phyloP scores from a whole-genome alignment of 2,113 vertebrate genomes.

The Eleginops maclovinus region DNA sequence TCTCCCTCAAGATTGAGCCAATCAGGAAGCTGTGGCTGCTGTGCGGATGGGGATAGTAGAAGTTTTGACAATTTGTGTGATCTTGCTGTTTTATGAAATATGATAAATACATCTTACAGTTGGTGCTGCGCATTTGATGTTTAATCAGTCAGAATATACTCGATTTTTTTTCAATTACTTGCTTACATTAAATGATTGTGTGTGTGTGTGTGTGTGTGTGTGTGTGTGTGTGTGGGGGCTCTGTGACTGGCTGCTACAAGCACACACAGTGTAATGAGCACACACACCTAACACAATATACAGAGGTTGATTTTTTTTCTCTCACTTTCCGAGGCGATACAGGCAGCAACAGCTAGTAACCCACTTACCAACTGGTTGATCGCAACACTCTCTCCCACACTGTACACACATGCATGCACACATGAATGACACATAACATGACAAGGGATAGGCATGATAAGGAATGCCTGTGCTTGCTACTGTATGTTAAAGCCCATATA shows the following conservation, averaged over 20 bases:
- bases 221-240: conserved; percentile 14
- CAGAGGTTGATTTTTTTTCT: conserved; percentile 29
- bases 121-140: background rate
- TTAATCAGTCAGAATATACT: background rate
- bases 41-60: conserved; percentile 17
- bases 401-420: conserved; percentile 2
- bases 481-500: conserved; percentile 29
- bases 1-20: conserved; percentile 50
- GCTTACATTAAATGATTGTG: background rate
- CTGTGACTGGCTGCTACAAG: conserved; percentile 18
- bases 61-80: conserved; percentile 19
- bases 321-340: conserved; percentile 37
- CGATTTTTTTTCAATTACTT: background rate
- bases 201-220: background rate
- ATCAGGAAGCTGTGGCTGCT: conserved; percentile 35
- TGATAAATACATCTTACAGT: background rate
- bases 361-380: conserved; percentile 73
- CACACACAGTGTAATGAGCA: conserved; percentile 22
- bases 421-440: conserved; percentile 51
- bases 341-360: conserved; percentile 67
- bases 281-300: conserved; percentile 25
- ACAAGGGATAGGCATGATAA: conserved; percentile 19
- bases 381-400: conserved; percentile 25
- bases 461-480: conserved; percentile 17
- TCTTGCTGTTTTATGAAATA: conserved; percentile 38